A percentile compares a stretch with the other conserved stretches of the same genome.
Conservation (phyloP, 2,113 vertebrate species). For the Neogale vison region DNA sequence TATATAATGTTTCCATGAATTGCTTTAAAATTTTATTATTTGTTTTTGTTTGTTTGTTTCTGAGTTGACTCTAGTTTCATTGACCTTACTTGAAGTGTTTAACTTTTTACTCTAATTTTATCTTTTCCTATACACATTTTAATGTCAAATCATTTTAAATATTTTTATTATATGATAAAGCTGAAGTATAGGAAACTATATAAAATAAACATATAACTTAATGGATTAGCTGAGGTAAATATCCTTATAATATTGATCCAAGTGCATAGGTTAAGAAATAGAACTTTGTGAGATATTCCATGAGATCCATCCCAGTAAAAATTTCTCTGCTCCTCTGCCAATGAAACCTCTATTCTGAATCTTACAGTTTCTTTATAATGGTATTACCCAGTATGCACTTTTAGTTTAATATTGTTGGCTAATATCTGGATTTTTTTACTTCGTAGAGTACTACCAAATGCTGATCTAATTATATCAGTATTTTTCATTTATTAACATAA, state of each 20-base stretch:
- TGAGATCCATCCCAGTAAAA: not conserved
- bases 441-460: not conserved
- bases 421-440: not conserved
- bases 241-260: not conserved
- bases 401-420: not conserved
- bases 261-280: not conserved
- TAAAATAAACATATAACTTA: not conserved
- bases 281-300: not conserved
- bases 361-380: not conserved
- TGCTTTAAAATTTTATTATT: not conserved
- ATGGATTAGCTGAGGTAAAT: not conserved
- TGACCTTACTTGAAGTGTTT: not conserved
- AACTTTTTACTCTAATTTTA: not conserved
- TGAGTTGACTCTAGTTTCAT: not conserved
- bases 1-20: not conserved
- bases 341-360: not conserved
- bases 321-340: not conserved
- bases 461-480: not conserved
- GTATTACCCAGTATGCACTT: not conserved
- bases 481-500: not conserved
- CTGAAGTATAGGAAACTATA: not conserved
- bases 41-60: not conserved
- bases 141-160: not conserved
- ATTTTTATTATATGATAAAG: not conserved
- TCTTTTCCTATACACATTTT: not conserved